Percentiles rank a stretch among this genome's conserved stretches.
These are phyloP conservation scores for Baccha elongata DNA, from an alignment of 2,888 invertebrate species.

Conservation along the genomic window DNA sequence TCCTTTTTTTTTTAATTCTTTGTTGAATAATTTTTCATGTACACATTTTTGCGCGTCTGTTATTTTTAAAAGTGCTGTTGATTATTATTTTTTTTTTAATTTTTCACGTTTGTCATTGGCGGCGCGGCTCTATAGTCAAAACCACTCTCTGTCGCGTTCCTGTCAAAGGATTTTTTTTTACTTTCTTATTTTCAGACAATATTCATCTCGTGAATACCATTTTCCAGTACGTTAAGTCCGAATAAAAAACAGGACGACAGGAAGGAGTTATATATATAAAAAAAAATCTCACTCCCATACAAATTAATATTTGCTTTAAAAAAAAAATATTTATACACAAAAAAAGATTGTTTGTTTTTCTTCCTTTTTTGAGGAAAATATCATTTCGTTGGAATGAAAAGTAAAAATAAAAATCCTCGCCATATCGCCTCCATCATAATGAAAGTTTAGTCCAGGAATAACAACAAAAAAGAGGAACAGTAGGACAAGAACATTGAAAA, in stretches of 20 bases:
- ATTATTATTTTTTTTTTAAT: conserved; percentile 34
- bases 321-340: too few relatives aligned
- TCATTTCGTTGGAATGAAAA: conserved; percentile 52
- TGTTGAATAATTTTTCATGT: conserved; percentile 46
- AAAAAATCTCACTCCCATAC: conserved; percentile 40
- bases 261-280: conserved; percentile 22
- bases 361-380: conserved; percentile 46
- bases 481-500: conserved; percentile 41
- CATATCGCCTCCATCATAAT: conserved; percentile 42
- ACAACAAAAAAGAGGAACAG: conserved; percentile 30
- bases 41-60: conserved; percentile 62
- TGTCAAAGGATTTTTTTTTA: conserved; percentile 59
- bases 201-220: conserved; percentile 70
- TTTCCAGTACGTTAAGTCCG: conserved; percentile 68
- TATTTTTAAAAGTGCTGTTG: conserved; percentile 49
- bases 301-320: conserved; percentile 65
- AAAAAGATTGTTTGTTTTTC: conserved; percentile 4
- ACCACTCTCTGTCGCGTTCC: conserved; percentile 53
- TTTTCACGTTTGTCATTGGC: conserved; percentile 4
- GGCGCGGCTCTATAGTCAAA: conserved; percentile 7
- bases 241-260: conserved; percentile 38
- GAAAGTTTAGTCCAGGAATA: conserved; percentile 41
- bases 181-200: conserved; percentile 40
- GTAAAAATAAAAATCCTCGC: conserved; percentile 14
- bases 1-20: conserved; percentile 8